These are phyloP conservation scores for Nephrotoma guestfalica DNA, from an alignment of 2,888 invertebrate species.

Conservation along the genomic window DNA sequence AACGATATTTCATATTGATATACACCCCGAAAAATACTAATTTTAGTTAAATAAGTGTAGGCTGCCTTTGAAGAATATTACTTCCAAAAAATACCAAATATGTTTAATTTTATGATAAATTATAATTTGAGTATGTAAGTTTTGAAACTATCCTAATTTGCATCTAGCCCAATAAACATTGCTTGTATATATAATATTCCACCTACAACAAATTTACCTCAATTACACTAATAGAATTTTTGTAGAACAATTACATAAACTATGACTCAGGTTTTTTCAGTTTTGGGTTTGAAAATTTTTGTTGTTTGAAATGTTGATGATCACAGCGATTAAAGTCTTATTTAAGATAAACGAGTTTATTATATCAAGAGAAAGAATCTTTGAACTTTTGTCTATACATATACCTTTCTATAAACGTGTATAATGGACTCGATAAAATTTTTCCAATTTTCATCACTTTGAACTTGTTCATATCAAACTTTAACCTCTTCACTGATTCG, in stretches of 20 bases:
- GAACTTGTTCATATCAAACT: neutral
- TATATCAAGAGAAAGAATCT: neutral
- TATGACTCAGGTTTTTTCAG: neutral
- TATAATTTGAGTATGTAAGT: neutral
- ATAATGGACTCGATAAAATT: neutral
- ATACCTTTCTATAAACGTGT: neutral
- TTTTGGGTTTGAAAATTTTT: neutral
- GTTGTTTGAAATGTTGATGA: neutral
- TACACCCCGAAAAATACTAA: neutral
- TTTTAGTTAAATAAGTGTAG: neutral
- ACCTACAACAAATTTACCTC: neutral
- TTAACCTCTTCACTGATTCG: neutral
- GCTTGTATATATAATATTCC: neutral
- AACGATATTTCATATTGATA: neutral
- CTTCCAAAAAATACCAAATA: neutral
- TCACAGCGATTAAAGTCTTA: neutral
- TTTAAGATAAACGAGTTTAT: neutral
- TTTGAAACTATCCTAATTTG: neutral
- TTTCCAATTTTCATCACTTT: neutral
- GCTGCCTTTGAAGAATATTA: neutral
- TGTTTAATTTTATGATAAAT: neutral
- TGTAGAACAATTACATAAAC: neutral
- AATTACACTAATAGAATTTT: neutral
- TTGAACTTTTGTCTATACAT: neutral
- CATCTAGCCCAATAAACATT: neutral